Conservation (phyloP, 2,113 vertebrate genomes). For the Strix aluco region DNA sequence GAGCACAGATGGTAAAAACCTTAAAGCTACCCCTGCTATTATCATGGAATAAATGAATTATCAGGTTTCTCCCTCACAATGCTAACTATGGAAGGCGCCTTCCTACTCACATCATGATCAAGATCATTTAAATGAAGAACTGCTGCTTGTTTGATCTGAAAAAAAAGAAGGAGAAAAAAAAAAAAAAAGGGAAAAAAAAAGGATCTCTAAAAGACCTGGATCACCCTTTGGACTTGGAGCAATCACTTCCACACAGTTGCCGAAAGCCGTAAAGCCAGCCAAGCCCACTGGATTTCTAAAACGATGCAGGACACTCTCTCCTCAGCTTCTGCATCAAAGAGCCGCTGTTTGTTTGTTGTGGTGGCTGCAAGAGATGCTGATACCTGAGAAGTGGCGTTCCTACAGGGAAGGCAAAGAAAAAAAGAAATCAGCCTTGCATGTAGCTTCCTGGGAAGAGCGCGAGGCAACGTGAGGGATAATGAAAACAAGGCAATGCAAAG, state of each 20-base stretch:
- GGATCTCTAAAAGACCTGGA: not conserved
- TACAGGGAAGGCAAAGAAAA: not conserved
- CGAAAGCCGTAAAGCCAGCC: not conserved
- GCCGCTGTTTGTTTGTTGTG: not conserved
- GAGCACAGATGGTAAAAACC: slow-evolving; percentile 62
- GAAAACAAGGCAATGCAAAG: not conserved
- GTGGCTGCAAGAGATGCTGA: not conserved
- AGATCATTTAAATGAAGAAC: slow-evolving; percentile 28
- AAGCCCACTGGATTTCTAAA: not conserved
- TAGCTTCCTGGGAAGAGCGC: not conserved
- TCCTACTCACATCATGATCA: slow-evolving; percentile 49
- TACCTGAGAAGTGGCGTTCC: not conserved
- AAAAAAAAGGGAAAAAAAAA: too few relatives aligned
- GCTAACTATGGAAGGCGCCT: slow-evolving; percentile 36
- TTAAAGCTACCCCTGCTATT: slow-evolving; percentile 55
- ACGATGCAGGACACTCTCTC: not conserved
- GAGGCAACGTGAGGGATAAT: not conserved
- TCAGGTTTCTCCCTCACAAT: slow-evolving; percentile 49
- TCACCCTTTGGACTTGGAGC: not conserved
- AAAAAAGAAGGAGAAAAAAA: too few relatives aligned
- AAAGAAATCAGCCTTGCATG: not conserved
- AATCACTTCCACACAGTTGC: not conserved
- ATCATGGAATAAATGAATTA: slow-evolving; percentile 55
- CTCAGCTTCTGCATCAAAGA: not conserved
- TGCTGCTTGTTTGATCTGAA: not conserved